Evolutionary conservation across 1,140 invertebrate genomes (phyloP).

Genomic region (Hycleus cichorii): DNA sequence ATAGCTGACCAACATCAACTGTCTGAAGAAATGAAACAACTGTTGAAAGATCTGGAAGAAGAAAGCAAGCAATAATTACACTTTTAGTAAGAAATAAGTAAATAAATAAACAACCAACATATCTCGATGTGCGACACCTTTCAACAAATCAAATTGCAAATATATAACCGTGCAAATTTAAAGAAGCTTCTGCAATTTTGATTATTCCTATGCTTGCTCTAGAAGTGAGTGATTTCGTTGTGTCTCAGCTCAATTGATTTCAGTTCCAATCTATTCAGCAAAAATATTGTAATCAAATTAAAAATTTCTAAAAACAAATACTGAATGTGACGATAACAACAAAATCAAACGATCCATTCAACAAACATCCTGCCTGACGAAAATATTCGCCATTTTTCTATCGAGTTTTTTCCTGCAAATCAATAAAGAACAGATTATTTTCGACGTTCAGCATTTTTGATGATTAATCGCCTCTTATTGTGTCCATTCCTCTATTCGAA

Average conservation of each 20-base stretch:
- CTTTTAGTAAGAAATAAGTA: constrained; percentile 4
- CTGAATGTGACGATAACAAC: too few species aligned
- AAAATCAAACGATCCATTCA: too few species aligned
- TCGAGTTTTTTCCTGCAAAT: too few species aligned
- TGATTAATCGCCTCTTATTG: too few species aligned
- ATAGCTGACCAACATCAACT: constrained; percentile 36
- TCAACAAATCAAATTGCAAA: constrained; percentile 8
- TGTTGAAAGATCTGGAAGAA: constrained; percentile 37
- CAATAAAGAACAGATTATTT: too few species aligned
- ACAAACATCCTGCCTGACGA: constrained; percentile 5
- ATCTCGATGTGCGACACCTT: constrained; percentile 10
- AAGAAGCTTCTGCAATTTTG: constrained; percentile 11
- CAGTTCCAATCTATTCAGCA: too few species aligned
- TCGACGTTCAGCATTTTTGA: too few species aligned
- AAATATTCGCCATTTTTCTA: too few species aligned
- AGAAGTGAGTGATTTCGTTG: constrained; percentile 14
- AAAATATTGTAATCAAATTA: too few species aligned
- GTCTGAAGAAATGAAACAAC: constrained; percentile 39
- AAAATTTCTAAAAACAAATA: too few species aligned
- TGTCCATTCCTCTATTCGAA: too few species aligned
- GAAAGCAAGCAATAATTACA: constrained; percentile 36
- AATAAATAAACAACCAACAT: constrained; percentile 8
- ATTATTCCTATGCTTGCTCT: constrained; percentile 7
- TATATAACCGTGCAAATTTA: background rate
- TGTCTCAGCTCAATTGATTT: constrained; percentile 2